Base-by-base conservation (phyloP, 1,140 invertebrate species). In the Leptoteleia sp. region DNA sequence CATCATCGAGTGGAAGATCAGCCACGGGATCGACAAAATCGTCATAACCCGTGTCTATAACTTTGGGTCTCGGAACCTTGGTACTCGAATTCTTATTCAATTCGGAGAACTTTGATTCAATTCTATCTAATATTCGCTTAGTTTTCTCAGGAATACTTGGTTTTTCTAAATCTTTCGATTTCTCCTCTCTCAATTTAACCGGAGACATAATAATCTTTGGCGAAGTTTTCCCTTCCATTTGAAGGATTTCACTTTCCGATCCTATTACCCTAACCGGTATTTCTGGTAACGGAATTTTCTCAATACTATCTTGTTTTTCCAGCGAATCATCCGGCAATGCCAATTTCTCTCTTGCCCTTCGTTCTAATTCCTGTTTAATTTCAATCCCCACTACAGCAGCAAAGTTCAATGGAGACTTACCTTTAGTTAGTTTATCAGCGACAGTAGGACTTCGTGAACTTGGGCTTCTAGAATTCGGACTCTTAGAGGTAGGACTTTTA, bases 11-110 rank as follows among this genome's bases (percentile, higher is more conserved):
- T n/a, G 89, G 89, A 62, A 90, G 80, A 54, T 90, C 88, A 0
- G 88, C 88, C 3, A 90, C 86, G 1, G 88, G 89, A 48, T 90
- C 88, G 5, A 90, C 87, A 61, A 90, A 90, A 76, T 90, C 89
- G 48, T 89, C 89, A 43, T 83, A 84, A 11, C 88, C 88, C 0
- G 88, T 88, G 54, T 90, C 88, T 42, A 90, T 88, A 27, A 90
- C 88, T 71, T 84, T 89, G 1, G 88, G 86, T 22, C 82, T 82
- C 7, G 83, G 67, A 19, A 87, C 42, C 65, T 83, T 88, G 0
- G 81, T 81, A 9, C 72, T 37, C 7, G 85, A 83, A 59, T 81
- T 82, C 77, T 83, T 88, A 64, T 68, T 84, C 12, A 84, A 80
- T 62, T 87, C 87, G 0, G 82, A 82, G 55, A 85, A 89, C 64